Evolutionary conservation across 2,113 vertebrate species (phyloP).

Genomic region (Semnornis frantzii): DNA sequence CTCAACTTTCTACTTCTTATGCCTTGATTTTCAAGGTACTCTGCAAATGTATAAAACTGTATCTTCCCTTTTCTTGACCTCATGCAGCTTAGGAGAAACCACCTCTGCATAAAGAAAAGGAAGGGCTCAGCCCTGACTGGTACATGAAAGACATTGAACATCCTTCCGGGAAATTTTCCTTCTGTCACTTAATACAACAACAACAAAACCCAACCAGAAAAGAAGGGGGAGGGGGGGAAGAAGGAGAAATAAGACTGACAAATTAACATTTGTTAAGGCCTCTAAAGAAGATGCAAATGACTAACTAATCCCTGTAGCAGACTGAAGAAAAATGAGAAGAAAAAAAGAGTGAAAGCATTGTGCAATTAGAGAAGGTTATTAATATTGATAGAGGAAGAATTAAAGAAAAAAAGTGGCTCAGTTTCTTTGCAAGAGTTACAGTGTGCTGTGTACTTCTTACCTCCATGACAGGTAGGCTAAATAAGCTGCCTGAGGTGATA

Average conservation of each 20-base stretch:
- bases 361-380: conserved; percentile 36
- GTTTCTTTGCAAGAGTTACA: conserved; percentile 11
- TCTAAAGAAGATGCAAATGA: conserved; percentile 48
- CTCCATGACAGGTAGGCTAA: conserved; percentile 22
- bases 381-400: conserved; percentile 24
- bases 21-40: background rate
- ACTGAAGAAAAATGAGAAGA: background rate
- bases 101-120: conserved; percentile 11
- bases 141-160: conserved; percentile 54
- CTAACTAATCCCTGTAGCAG: conserved; percentile 47
- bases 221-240: background rate
- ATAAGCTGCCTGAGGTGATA: conserved; percentile 13
- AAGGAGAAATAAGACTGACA: conserved; percentile 1
- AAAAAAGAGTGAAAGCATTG: background rate
- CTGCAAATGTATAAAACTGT: background rate
- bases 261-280: conserved; percentile 53
- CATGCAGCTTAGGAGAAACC: background rate
- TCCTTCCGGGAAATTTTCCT: conserved; percentile 24
- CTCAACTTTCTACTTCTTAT: background rate
- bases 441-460: background rate
- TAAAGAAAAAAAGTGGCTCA: conserved; percentile 7
- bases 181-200: background rate
- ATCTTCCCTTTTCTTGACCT: background rate
- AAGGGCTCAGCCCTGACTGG: conserved; percentile 30
- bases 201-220: too few relatives aligned